Base-by-base conservation (phyloP, 2,113 vertebrate genomes). In the Salvelinus namaycush region DNA sequence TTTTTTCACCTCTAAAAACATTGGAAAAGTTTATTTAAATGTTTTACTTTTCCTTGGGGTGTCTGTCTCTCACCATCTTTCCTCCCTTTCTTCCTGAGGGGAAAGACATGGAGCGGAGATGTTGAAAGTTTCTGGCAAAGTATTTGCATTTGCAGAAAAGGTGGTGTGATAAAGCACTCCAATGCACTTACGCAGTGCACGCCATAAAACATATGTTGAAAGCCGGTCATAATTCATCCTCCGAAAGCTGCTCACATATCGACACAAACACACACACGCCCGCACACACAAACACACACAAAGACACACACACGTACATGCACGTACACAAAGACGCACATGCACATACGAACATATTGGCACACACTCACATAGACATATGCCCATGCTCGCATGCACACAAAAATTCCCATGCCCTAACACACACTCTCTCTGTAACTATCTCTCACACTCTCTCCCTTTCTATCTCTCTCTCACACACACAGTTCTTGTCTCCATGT, bases 131-230 rank as follows among this genome's bases (percentile, higher is more conserved):
- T 87, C 67, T 76, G 65, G 76, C 75, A 64, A 26, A 54, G 57
- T 77, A 87, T 92, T 87, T 87, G 77, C 84, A 87, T 92, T 87
- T 83, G 73, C 71, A 18, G 75, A 87, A 89, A 84, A 84, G 72
- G 72, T 75, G 75, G 51, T 78, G 84, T 84, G 60, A 92, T 90
- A 76, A 88, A 93, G 79, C 78, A 83, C 76, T 87, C 81, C 81
- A 64, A 74, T 84, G 77, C 81, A 83, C 79, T 87, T 89, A 86
- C 66, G 14, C 84, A 57, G 76, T 69, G 75, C 59, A 76, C 34
- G 49, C 81, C 71, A 62, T 91, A 90, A 89, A 91, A 83, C 83
- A 87, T 85, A 73, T 81, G 70, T 67, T 86, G 86, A 91, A 89
- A 87, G 90, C 77, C 78, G 62, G 57, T 59, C 70, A 82, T 90